phyloP scores from a whole-genome alignment of 2,113 vertebrate genomes.

The Alectura lathami region DNA sequence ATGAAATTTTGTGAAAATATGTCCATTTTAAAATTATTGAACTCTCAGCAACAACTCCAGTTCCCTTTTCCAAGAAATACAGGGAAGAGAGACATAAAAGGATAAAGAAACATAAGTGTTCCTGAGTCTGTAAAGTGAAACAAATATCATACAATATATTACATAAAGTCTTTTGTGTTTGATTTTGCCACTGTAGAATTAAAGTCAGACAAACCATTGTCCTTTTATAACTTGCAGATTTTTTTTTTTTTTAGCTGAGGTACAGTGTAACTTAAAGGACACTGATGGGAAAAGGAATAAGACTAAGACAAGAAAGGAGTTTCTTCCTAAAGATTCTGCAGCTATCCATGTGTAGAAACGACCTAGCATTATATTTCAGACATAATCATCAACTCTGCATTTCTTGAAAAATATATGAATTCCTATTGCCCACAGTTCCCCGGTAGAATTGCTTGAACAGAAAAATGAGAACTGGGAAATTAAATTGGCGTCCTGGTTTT shows the following conservation, averaged over 20 bases:
- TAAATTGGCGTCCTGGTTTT: not conserved
- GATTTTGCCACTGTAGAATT: not conserved
- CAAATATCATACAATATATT: not conserved
- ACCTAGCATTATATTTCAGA: constrained; percentile 6
- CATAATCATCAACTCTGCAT: not conserved
- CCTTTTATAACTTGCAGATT: not conserved
- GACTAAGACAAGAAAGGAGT: not conserved
- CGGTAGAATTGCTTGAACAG: not conserved
- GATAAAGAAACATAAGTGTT: constrained; percentile 43
- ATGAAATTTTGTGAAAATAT: constrained; percentile 16
- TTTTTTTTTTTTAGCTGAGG: not conserved
- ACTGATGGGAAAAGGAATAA: not conserved
- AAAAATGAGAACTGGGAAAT: not conserved
- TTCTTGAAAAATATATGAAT: not conserved
- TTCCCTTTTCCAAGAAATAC: constrained; percentile 52
- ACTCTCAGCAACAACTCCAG: not conserved
- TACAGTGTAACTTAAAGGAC: not conserved
- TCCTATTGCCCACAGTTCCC: not conserved
- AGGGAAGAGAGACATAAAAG: not conserved
- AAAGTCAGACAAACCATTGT: constrained; percentile 16
- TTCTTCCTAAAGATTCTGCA: not conserved
- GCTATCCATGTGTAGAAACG: not conserved
- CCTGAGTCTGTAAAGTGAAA: constrained; percentile 29
- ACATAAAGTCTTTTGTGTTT: constrained; percentile 2
- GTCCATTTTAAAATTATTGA: constrained; percentile 8